These are phyloP conservation scores for Connochaetes taurinus DNA, from an alignment of 2,113 vertebrate species.

Conservation along the genomic window DNA sequence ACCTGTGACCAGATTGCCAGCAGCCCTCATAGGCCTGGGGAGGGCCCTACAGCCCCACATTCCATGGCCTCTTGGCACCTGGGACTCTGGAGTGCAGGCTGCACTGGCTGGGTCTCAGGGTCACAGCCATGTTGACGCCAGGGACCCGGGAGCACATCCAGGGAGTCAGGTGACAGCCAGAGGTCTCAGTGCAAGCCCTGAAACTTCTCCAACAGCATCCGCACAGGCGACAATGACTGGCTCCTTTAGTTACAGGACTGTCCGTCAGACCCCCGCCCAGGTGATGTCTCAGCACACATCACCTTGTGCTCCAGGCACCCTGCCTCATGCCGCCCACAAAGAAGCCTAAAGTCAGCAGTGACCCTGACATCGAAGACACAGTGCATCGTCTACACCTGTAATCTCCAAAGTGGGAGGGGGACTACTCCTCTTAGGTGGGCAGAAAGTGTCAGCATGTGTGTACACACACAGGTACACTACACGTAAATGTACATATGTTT, in stretches of 20 bases:
- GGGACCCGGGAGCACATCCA: not conserved
- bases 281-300: not conserved
- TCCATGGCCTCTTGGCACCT: not conserved
- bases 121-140: not conserved
- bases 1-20: too few relatives aligned
- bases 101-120: not conserved
- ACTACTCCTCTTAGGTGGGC: not conserved
- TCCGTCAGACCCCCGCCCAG: not conserved
- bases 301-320: not conserved
- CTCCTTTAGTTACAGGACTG: not conserved
- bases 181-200: not conserved
- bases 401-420: not conserved
- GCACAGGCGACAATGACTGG: not conserved
- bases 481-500: fast-evolving
- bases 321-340: not conserved
- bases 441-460: not conserved
- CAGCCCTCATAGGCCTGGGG: not conserved
- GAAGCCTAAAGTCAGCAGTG: not conserved
- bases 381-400: not conserved
- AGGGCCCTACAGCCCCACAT: not conserved
- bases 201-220: not conserved
- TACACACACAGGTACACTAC: not conserved
- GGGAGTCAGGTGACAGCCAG: not conserved
- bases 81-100: too few relatives aligned
- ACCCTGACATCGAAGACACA: not conserved